Evolutionary conservation across 2,797 vertebrate species (phyloP).

Genomic region (Ambastaia sidthimunki): DNA sequence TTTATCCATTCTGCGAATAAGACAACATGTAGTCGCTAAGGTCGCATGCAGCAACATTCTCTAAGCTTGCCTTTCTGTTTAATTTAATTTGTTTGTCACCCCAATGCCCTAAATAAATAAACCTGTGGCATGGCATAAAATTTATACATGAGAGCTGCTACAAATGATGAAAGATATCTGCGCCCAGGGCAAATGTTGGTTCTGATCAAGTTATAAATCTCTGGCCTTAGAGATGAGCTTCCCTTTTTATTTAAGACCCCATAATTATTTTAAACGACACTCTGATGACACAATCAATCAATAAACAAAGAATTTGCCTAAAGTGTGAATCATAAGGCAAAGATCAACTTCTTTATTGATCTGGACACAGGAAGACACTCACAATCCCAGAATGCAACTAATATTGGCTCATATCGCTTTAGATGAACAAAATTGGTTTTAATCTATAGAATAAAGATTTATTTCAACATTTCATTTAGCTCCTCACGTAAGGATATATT

Average conservation of each 20-base stretch:
- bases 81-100: not conserved
- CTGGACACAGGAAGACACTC: slow-evolving; percentile 8
- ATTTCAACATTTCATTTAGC: not conserved
- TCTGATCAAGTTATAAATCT: not conserved
- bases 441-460: not conserved
- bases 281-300: slow-evolving; percentile 1
- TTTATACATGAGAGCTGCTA: not conserved
- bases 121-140: slow-evolving; percentile 6
- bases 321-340: slow-evolving; percentile 7
- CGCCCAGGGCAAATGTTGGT: not conserved
- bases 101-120: not conserved
- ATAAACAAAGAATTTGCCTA: not conserved
- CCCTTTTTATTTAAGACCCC: not conserved
- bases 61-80: not conserved
- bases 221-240: not conserved
- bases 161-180: not conserved
- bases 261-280: not conserved
- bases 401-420: too few relatives aligned
- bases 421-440: not conserved
- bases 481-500: not conserved
- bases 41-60: slow-evolving; percentile 7
- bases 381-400: not conserved
- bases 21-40: not conserved
- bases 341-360: slow-evolving; percentile 1
- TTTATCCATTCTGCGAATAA: not conserved